phyloP scores from a whole-genome alignment of 2,797 vertebrate genomes.

The Chelidonichthys spinosus region DNA sequence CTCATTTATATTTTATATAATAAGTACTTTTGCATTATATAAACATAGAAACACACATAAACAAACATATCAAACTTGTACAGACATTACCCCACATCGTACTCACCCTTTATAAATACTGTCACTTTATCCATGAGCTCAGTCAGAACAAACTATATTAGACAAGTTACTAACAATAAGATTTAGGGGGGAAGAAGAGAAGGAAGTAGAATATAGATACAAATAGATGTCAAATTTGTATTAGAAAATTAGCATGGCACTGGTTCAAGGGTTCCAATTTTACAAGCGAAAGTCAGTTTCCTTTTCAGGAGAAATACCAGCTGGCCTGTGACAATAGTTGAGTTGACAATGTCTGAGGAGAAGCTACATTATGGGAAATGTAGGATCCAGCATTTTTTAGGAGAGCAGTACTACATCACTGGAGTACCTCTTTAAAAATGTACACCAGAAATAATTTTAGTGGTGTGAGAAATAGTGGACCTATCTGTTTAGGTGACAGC shows the following conservation, averaged over 20 bases:
- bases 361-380: constrained; percentile 3
- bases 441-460: neutral
- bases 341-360: constrained; percentile 9
- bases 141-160: no score
- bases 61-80: no score
- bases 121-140: no score
- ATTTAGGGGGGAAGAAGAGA: no score
- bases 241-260: neutral
- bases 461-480: neutral
- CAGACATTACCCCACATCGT: no score
- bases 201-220: no score
- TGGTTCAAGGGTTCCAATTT: neutral
- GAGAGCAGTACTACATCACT: neutral
- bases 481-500: neutral
- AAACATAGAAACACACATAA: no score
- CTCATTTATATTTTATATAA: no score
- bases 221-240: neutral
- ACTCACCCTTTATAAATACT: no score
- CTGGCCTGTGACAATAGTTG: neutral
- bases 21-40: no score
- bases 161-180: no score
- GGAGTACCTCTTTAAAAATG: neutral
- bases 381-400: neutral
- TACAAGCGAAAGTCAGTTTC: neutral
- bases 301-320: neutral